phyloP scores from a whole-genome alignment of 2,113 vertebrate genomes.

The Malurus alboscapulatus region DNA sequence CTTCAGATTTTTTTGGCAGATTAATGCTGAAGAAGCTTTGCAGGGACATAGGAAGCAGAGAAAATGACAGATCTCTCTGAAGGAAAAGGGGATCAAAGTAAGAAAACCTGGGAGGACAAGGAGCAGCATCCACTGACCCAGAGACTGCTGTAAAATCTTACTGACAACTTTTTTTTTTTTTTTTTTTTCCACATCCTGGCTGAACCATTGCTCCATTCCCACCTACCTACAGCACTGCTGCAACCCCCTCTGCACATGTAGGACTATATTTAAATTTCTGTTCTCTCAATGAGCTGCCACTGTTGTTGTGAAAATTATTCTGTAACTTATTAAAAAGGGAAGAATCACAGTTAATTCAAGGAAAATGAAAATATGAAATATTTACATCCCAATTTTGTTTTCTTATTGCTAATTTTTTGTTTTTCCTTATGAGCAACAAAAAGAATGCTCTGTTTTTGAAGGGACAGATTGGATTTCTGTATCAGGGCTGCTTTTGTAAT shows the following conservation, averaged over 20 bases:
- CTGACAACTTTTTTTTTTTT: background rate
- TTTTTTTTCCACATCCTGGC: background rate
- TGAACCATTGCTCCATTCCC: background rate
- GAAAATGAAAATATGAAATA: slow-evolving; percentile 45
- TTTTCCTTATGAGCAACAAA: background rate
- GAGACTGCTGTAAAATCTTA: background rate
- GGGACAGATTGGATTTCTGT: slow-evolving; percentile 13
- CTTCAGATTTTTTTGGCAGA: background rate
- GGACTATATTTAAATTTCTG: background rate
- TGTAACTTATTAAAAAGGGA: slow-evolving; percentile 32
- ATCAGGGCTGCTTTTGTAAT: slow-evolving; percentile 31
- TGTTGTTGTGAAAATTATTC: slow-evolving; percentile 39
- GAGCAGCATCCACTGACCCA: background rate
- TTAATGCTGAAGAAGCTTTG: rapidly evolving
- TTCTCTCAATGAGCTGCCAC: background rate
- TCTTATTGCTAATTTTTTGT: background rate
- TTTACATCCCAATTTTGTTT: background rate
- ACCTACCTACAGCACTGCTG: background rate
- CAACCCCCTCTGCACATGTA: background rate
- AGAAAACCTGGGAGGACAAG: background rate
- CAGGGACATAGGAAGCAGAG: background rate
- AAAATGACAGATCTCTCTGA: background rate
- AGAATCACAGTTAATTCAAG: slow-evolving; percentile 5
- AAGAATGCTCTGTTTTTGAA: background rate
- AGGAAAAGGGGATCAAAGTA: background rate